These are phyloP conservation scores for Unio delphinus DNA, from an alignment of 2,888 invertebrate species.

Conservation along the genomic window DNA sequence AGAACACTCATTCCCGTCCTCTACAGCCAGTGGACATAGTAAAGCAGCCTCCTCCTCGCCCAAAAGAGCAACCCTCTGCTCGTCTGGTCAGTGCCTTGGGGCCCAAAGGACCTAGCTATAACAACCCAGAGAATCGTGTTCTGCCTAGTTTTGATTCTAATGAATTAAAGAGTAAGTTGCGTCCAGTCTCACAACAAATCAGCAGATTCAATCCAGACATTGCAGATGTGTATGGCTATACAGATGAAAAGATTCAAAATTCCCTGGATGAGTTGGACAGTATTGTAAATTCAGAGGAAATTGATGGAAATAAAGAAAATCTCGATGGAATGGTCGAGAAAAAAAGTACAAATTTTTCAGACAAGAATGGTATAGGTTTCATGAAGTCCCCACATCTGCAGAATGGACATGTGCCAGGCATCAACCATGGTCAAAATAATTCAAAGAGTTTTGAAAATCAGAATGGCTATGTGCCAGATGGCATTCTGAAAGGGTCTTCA, in stretches of 20 bases:
- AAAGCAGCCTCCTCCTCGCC: slow-evolving; percentile 43
- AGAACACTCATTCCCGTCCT: slow-evolving; percentile 21
- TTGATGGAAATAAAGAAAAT: slow-evolving; percentile 12
- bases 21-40: slow-evolving; percentile 27
- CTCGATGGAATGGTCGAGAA: slow-evolving; percentile 9
- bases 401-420: slow-evolving; percentile 24
- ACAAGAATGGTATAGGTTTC: slow-evolving; percentile 1
- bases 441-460: not conserved
- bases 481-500: slow-evolving; percentile 5
- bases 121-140: slow-evolving; percentile 52
- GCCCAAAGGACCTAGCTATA: slow-evolving; percentile 51
- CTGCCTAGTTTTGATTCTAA: slow-evolving; percentile 43
- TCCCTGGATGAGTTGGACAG: too few species aligned
- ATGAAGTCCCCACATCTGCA: slow-evolving; percentile 8
- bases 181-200: slow-evolving; percentile 60
- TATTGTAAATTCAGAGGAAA: slow-evolving; percentile 9
- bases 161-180: slow-evolving; percentile 28
- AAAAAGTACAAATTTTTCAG: slow-evolving; percentile 1
- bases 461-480: slow-evolving; percentile 7
- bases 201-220: slow-evolving; percentile 52
- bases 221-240: slow-evolving; percentile 43
- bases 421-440: slow-evolving; percentile 8
- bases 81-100: slow-evolving; percentile 30
- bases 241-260: slow-evolving; percentile 7
- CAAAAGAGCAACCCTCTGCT: slow-evolving; percentile 37